These are phyloP conservation scores for Agonopterix alstromeriana DNA, from an alignment of 2,888 invertebrate species.

Conservation along the genomic window DNA sequence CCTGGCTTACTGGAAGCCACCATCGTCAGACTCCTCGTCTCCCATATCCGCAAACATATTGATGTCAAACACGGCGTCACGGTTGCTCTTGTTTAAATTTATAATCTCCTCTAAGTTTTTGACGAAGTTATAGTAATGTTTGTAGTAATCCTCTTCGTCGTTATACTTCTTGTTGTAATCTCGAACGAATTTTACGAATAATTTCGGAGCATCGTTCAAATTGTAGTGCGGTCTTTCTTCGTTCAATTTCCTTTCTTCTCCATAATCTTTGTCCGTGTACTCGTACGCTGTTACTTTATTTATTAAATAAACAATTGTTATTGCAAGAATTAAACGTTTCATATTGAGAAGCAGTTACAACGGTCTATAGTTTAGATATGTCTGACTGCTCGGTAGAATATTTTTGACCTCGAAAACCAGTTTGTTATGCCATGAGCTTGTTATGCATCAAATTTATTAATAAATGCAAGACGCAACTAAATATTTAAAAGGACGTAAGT, in stretches of 20 bases:
- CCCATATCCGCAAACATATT: constrained; percentile 45
- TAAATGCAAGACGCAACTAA: background rate
- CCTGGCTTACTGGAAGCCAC: too few relatives aligned
- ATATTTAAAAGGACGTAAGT: too few relatives aligned
- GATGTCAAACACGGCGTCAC: constrained; percentile 28
- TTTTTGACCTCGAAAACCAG: constrained; percentile 26
- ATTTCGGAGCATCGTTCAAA: constrained; percentile 33
- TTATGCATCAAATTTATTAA: background rate
- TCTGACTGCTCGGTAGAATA: background rate
- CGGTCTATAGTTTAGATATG: too few relatives aligned
- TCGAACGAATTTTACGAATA: constrained; percentile 37
- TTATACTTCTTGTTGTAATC: constrained; percentile 41
- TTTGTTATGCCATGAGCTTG: constrained; percentile 9
- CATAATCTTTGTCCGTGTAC: constrained; percentile 7
- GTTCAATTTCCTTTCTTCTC: constrained; percentile 9
- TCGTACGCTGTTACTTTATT: constrained; percentile 8
- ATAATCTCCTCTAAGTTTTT: constrained; percentile 45
- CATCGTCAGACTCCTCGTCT: too few relatives aligned
- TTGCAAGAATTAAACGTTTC: background rate
- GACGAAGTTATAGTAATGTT: constrained; percentile 38
- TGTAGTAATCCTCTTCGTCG: constrained; percentile 26
- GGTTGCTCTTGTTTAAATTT: constrained; percentile 28
- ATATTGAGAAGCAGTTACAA: too few relatives aligned
- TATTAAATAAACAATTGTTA: constrained; percentile 15
- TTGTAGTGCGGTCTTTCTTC: constrained; percentile 28